Evolutionary conservation across 2,797 vertebrate species (phyloP), one percentile per base, ranked within the genome.

Genomic region (Trachops cirrhosus): DNA sequence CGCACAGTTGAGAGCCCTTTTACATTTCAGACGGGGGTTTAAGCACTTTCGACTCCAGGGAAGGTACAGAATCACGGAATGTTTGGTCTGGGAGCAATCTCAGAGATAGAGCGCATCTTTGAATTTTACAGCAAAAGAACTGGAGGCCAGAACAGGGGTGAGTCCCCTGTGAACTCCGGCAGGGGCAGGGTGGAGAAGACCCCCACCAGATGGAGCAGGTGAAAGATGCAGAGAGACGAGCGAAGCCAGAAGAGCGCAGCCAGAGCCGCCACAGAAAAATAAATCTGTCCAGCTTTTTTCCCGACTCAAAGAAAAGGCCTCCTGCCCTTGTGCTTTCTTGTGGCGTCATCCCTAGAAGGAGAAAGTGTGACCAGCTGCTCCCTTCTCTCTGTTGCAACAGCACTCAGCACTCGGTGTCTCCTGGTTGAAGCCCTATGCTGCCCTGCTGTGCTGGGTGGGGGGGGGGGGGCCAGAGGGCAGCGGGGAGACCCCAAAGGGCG

Each of bases 401-500:
- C 32, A 14, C n/a, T n/a, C 32, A 12, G 44, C 24, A 41, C 4
- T 41, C 4, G 52, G 34, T 19, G 62, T 64, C 79, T 85, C 46
- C 64, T 16, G 14, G 18, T 4, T 22, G 54, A 77, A 44, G 44
- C 8, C 22, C 71, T 29, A 0, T 8, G 64, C 50, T 16, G 41
- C 39, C 54, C 32, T 29, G 32, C 14, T 19, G 44, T 7, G 32
- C 21, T 0, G 18, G 21, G 22, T 14, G 50, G 3, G 41, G 37
- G 0, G 18, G 21, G 22, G 14, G 50, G 3, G 41, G 37, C 77
- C 0, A 9, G 39, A 26, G 26, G 32, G 24, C 1, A 6, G 29
- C 1, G 10, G 41, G 59, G 24, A 5, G 26, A 7, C 15, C 39
- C 19, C 0, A 21, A n/a, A 21, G 26, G 32, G 24, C 0, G 6